Percentiles rank a stretch among this genome's conserved stretches.
These are phyloP conservation scores for Margarornis squamiger DNA, from an alignment of 2,797 vertebrate genomes.

Conservation along the genomic window DNA sequence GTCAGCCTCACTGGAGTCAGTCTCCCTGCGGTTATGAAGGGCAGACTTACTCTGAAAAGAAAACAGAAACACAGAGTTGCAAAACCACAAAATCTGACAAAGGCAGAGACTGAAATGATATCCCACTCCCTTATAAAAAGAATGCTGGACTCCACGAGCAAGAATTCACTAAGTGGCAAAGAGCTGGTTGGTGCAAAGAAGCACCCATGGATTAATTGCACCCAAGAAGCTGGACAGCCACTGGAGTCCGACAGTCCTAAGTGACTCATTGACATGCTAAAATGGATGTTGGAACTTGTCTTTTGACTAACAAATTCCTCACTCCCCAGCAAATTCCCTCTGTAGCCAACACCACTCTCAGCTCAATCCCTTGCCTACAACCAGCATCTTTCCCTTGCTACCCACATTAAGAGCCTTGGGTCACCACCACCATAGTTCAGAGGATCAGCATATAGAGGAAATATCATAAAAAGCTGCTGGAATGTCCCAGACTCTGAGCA, in stretches of 20 bases:
- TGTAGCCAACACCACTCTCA: neutral
- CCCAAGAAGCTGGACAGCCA: neutral
- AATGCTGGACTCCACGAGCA: neutral
- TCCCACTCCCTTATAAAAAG: too few species aligned
- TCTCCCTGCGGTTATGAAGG: neutral
- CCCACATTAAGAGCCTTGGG: neutral
- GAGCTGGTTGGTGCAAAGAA: neutral
- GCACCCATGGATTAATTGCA: neutral
- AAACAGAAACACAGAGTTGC: neutral
- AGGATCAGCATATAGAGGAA: neutral
- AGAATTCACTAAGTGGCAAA: neutral
- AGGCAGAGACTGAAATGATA: neutral
- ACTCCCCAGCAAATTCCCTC: neutral
- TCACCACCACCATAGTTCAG: neutral
- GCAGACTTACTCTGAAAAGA: neutral
- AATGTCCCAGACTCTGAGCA: neutral
- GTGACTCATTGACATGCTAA: neutral
- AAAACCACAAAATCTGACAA: neutral
- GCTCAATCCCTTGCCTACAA: neutral
- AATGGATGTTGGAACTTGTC: neutral
- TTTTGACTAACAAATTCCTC: neutral
- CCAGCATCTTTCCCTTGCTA: neutral
- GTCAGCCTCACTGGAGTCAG: neutral
- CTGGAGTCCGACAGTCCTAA: neutral
- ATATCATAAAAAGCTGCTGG: fast-evolving